A percentile compares a stretch with the other conserved stretches of the same genome.
Conservation (phyloP, 2,113 vertebrate genomes). For the Tachysurus vachellii region DNA sequence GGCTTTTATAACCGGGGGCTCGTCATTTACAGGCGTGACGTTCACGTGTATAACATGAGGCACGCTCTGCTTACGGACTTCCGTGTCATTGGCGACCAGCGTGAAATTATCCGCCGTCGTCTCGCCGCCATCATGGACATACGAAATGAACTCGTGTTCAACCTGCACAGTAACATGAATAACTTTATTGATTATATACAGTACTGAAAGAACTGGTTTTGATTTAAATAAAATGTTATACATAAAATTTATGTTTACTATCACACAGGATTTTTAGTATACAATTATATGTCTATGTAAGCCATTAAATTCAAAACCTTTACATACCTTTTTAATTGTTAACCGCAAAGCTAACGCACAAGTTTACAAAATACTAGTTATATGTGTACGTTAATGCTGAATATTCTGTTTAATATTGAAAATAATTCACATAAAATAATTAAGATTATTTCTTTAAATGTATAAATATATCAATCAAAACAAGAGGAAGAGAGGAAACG, state of each 20-base stretch:
- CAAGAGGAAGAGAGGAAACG: neutral
- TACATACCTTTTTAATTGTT: neutral
- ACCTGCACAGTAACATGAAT: slow-evolving; percentile 69
- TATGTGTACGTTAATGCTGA: neutral
- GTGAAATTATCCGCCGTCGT: slow-evolving; percentile 80
- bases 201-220: neutral
- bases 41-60: slow-evolving; percentile 72
- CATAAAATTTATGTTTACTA: neutral
- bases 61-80: slow-evolving; percentile 79
- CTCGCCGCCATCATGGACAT: slow-evolving; percentile 83
- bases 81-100: slow-evolving; percentile 77
- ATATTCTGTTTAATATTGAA: neutral
- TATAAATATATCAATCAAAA: neutral
- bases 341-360: no score
- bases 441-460: neutral
- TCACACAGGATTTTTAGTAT: neutral
- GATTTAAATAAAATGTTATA: neutral
- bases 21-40: slow-evolving; percentile 80
- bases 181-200: neutral
- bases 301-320: neutral
- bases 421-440: no score
- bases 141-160: slow-evolving; percentile 81
- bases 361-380: neutral
- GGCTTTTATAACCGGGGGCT: slow-evolving; percentile 74
- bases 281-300: neutral